Evolutionary conservation across 2,888 invertebrate species (phyloP).

Genomic region (Endotricha flammealis): DNA sequence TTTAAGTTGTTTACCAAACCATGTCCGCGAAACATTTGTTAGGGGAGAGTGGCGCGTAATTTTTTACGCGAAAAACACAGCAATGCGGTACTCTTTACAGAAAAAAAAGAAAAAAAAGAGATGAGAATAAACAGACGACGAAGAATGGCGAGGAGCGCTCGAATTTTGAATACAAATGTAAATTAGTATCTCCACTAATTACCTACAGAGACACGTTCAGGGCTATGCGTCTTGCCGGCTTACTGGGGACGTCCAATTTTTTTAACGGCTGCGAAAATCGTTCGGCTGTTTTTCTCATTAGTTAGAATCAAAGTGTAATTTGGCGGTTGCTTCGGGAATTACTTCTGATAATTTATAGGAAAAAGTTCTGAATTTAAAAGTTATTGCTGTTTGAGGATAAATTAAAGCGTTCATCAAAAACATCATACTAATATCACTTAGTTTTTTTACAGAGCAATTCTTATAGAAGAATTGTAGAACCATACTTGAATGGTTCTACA

Average conservation of each 20-base stretch:
- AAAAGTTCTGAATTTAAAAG: too few relatives aligned
- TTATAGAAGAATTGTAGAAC: too few relatives aligned
- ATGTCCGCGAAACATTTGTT: constrained; percentile 64
- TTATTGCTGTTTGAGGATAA: too few relatives aligned
- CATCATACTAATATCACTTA: too few relatives aligned
- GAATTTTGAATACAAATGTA: constrained; percentile 80
- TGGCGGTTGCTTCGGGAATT: constrained; percentile 30
- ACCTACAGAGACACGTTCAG: constrained; percentile 69
- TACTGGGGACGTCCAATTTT: constrained; percentile 64
- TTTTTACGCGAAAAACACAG: constrained; percentile 75
- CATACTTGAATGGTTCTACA: too few relatives aligned
- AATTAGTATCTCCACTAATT: constrained; percentile 79
- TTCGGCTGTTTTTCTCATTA: constrained; percentile 63
- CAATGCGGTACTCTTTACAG: constrained; percentile 71
- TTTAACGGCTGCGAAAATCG: constrained; percentile 57
- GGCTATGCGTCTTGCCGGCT: constrained; percentile 75
- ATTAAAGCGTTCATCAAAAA: too few relatives aligned
- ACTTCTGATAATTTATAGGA: constrained; percentile 14
- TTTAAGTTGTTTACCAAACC: constrained; percentile 58
- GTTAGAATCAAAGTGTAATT: constrained; percentile 50
- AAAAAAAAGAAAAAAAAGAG: constrained; percentile 52
- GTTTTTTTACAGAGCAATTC: too few relatives aligned
- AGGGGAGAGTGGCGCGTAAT: constrained; percentile 59
- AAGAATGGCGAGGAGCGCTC: constrained; percentile 72
- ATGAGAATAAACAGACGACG: constrained; percentile 77